Conservation (phyloP, 1,140 invertebrate species). For the Drosophila pandora region DNA sequence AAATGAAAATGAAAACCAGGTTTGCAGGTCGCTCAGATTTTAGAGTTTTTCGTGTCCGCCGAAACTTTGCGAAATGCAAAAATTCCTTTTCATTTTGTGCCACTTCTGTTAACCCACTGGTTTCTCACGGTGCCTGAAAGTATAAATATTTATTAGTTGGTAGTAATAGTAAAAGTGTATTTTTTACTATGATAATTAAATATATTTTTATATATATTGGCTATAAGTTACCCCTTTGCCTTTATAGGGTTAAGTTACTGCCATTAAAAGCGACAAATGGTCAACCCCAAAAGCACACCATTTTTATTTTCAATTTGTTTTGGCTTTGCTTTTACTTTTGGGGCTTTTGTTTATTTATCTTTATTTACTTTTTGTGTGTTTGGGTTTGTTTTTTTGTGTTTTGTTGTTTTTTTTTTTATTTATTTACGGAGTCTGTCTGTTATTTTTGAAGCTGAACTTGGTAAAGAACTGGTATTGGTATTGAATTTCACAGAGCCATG, state of each 20-base stretch:
- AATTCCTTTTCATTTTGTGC: constrained; percentile 30
- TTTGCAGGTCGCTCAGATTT: constrained; percentile 67
- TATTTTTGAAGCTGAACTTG: constrained; percentile 63
- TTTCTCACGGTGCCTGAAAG: not conserved
- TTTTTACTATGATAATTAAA: too few relatives aligned
- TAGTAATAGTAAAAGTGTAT: too few relatives aligned
- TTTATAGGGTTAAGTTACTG: constrained; percentile 21
- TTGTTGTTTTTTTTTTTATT: constrained; percentile 51
- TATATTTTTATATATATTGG: not conserved
- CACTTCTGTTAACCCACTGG: constrained; percentile 5
- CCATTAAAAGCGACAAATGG: constrained; percentile 32
- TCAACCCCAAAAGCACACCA: constrained; percentile 20
- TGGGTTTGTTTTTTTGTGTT: constrained; percentile 32
- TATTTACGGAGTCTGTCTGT: constrained; percentile 51
- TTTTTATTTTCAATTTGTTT: constrained; percentile 31
- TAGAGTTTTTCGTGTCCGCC: constrained; percentile 30
- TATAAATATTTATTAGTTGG: not conserved
- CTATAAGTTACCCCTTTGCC: not conserved
- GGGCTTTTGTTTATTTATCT: constrained; percentile 34
- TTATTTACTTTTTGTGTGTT: constrained; percentile 33
- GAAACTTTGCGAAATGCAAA: constrained; percentile 63
- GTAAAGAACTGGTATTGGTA: constrained; percentile 67
- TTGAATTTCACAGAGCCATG: constrained; percentile 45
- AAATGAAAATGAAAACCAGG: constrained; percentile 77
- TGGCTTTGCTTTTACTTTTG: constrained; percentile 19